A percentile compares a stretch with the other conserved stretches of the same genome.
Evolutionary conservation across 2,797 vertebrate genomes (phyloP).

Genomic region (Danio kyathit): DNA sequence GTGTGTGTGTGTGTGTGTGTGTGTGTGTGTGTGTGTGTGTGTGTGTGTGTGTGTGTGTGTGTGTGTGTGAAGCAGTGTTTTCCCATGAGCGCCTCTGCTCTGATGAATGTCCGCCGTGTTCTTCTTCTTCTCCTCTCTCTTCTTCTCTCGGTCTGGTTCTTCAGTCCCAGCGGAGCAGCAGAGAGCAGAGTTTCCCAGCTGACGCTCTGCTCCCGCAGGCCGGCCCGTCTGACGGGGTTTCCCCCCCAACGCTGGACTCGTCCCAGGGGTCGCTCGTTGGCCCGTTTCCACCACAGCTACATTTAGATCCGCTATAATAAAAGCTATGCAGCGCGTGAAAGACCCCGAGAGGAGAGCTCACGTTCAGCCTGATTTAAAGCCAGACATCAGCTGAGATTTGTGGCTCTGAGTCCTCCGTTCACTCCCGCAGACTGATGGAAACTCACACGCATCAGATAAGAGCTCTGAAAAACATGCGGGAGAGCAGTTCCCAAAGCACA

Average conservation of each 20-base stretch:
- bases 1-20: too few species aligned
- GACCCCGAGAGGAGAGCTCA: constrained; percentile 62
- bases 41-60: too few species aligned
- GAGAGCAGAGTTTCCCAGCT: constrained; percentile 17
- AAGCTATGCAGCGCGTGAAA: constrained; percentile 65
- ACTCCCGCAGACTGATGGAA: constrained; percentile 66
- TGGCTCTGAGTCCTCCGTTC: constrained; percentile 65
- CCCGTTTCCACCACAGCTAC: constrained; percentile 43
- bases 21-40: too few species aligned
- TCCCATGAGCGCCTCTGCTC: constrained; percentile 69
- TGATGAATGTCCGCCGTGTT: not conserved
- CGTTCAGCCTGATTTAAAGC: constrained; percentile 51
- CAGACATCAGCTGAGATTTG: constrained; percentile 69
- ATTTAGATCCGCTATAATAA: constrained; percentile 66
- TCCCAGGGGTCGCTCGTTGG: constrained; percentile 62
- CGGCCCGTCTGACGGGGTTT: constrained; percentile 73
- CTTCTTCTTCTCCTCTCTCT: too few species aligned
- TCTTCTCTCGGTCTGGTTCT: too few species aligned
- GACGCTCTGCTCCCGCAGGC: constrained; percentile 47
- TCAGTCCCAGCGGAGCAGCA: constrained; percentile 22
- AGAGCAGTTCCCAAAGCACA: not conserved
- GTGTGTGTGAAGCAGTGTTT: constrained; percentile 34
- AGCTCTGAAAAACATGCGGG: constrained; percentile 30
- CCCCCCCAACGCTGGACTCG: constrained; percentile 70
- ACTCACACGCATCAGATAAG: constrained; percentile 74